Evolutionary conservation across 2,888 invertebrate species (phyloP).

Genomic region (Rotaria macrura): DNA sequence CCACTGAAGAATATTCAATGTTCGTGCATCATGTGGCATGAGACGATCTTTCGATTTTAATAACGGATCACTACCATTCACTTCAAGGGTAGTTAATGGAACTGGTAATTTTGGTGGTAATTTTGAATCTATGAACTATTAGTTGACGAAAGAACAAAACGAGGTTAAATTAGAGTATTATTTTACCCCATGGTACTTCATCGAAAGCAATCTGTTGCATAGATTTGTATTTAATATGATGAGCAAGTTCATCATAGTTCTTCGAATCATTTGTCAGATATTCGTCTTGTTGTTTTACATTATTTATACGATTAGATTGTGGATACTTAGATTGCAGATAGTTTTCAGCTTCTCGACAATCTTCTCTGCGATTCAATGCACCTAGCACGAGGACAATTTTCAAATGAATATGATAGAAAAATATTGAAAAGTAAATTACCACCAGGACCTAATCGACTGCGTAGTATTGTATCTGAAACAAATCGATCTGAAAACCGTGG

Average conservation of each 20-base stretch:
- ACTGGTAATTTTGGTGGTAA: slow-evolving; percentile 15
- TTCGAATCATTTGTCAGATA: background rate
- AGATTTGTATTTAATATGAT: background rate
- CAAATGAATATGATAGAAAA: background rate
- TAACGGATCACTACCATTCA: slow-evolving; percentile 21
- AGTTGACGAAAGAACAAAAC: background rate
- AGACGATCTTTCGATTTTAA: background rate
- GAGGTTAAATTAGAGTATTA: background rate
- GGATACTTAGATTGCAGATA: background rate
- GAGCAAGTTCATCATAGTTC: background rate
- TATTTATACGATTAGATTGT: background rate
- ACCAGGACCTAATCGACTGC: slow-evolving; percentile 5
- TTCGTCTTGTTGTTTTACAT: background rate
- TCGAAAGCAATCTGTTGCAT: background rate
- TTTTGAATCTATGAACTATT: background rate
- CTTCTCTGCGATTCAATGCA: background rate
- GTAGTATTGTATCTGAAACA: background rate
- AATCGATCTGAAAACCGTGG: background rate
- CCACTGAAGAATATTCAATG: slow-evolving; percentile 9
- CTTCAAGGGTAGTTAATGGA: slow-evolving; percentile 24
- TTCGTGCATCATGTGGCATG: background rate
- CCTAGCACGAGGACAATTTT: background rate
- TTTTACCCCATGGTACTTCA: background rate
- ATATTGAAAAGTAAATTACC: background rate
- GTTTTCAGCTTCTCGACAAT: background rate